Evolutionary conservation across 2,113 vertebrate genomes (phyloP), one percentile per base, ranked within the genome.

Genomic region (Empidonax traillii): DNA sequence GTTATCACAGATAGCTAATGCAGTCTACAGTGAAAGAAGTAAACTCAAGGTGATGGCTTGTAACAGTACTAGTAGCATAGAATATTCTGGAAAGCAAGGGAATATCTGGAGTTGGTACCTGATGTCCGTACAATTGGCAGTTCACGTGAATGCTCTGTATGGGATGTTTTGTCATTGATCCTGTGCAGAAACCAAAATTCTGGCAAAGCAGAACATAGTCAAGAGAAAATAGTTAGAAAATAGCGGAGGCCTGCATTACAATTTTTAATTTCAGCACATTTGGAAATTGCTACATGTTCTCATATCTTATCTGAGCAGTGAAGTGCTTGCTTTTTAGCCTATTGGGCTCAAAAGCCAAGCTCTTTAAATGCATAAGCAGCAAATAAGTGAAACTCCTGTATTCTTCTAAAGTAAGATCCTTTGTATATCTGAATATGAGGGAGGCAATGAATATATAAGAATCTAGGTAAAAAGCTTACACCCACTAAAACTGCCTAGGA

Each of bases 151-250:
- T 56, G 3, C 96, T 68, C 77, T 97, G 13, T 63, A 53, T 14
- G 27, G 89, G 76, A 4, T 0, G 0, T 39, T 30, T 87, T 33
- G 52, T 22, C 69, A 90, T 12, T 3, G 33, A 33, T 7, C 94
- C 97, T 66, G 52, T 97, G 78, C 98, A 98, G 96, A 98, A 98
- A 31, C 98, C 98, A 43, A 96, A 95, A 87, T 97, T 97, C 98
- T 98, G 89, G n/a, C 28, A 93, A 71, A 84, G 68, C 17, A 84
- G 75, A 93, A 91, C 51, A 89, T 1, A 90, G 23, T n/a, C 9
- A 63, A 75, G 39, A 87, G n/a, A 67, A 85, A 86, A 87, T 4
- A 43, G 35, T 95, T 87, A 67, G 23, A 73, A 89, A 88, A 56
- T 10, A 74, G 41, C 81, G 25, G 4, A 61, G 18, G 19, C 2